Percentiles rank a stretch among this genome's conserved stretches.
These are phyloP conservation scores for Euwallacea fornicatus DNA, from an alignment of 1,140 invertebrate genomes.

Conservation along the genomic window DNA sequence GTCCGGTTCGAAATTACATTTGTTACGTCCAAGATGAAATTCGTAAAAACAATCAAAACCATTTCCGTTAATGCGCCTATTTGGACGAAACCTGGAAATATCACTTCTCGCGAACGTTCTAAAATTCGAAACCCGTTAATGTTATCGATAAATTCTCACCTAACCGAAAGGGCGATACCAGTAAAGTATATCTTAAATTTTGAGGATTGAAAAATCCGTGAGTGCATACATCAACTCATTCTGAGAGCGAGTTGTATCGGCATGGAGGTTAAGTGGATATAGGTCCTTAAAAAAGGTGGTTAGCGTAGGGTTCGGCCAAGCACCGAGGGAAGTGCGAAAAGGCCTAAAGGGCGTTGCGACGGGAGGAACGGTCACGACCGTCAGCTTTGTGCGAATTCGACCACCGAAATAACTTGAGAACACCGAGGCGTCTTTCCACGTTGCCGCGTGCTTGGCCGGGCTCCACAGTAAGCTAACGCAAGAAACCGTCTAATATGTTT, in stretches of 20 bases:
- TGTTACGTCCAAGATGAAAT: no score
- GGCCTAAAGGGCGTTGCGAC: background rate
- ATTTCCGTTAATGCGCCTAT: no score
- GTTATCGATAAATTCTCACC: slow-evolving; percentile 20
- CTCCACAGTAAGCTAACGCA: background rate
- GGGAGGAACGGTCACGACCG: no score
- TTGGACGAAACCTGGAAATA: no score
- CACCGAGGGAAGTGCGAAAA: background rate
- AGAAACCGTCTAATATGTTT: slow-evolving; percentile 19
- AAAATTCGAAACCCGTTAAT: slow-evolving; percentile 2
- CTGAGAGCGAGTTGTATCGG: slow-evolving; percentile 10
- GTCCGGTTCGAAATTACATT: no score
- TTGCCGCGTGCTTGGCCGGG: background rate
- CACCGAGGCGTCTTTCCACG: background rate
- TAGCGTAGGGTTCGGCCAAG: background rate
- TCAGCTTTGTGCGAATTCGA: background rate
- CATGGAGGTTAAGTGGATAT: slow-evolving; percentile 11
- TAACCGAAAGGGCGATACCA: slow-evolving; percentile 1
- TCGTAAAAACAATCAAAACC: no score
- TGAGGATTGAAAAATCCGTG: slow-evolving; percentile 8
- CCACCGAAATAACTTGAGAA: background rate
- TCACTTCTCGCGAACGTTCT: no score
- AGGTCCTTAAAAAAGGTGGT: background rate
- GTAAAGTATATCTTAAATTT: slow-evolving; percentile 16
- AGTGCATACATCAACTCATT: slow-evolving; percentile 17